These are phyloP conservation scores for Drosophila imparisetae DNA, from an alignment of 2,888 invertebrate species.

Conservation along the genomic window DNA sequence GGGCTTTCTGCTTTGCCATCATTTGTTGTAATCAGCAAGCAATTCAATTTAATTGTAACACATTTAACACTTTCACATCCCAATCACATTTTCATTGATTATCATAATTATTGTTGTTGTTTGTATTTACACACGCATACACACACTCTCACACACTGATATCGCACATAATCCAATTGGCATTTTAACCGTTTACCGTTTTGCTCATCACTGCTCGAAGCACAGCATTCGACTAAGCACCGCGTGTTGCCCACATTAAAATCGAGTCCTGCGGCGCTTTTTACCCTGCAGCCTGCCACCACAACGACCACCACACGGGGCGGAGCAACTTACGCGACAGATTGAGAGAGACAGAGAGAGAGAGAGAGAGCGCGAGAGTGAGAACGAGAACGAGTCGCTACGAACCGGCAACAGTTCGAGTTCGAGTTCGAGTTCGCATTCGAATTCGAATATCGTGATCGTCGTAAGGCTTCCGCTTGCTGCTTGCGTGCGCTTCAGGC, in stretches of 20 bases:
- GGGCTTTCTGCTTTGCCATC: constrained; percentile 55
- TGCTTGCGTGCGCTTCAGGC: constrained; percentile 77
- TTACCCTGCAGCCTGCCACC: constrained; percentile 76
- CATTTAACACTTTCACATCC: constrained; percentile 76
- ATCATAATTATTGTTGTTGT: constrained; percentile 29
- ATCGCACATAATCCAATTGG: constrained; percentile 54
- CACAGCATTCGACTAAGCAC: constrained; percentile 76
- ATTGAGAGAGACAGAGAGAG: constrained; percentile 18
- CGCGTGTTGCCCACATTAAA: constrained; percentile 29
- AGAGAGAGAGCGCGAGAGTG: neutral
- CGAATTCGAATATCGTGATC: constrained; percentile 41
- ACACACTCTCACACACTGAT: neutral
- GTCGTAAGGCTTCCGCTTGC: constrained; percentile 58
- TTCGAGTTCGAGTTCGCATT: constrained; percentile 30
- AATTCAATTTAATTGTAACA: constrained; percentile 72
- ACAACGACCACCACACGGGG: constrained; percentile 55
- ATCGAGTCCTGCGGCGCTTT: constrained; percentile 82
- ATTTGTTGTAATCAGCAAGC: constrained; percentile 76
- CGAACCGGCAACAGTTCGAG: constrained; percentile 41
- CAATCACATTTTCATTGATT: constrained; percentile 50
- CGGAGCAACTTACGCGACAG: constrained; percentile 65
- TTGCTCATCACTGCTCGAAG: constrained; percentile 77
- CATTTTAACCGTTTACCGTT: constrained; percentile 47
- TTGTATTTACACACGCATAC: constrained; percentile 23
- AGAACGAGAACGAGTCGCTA: constrained; percentile 33